Evolutionary conservation across 2,113 vertebrate genomes (phyloP), one percentile per base, ranked within the genome.

Genomic region (Setophaga kirtlandii): DNA sequence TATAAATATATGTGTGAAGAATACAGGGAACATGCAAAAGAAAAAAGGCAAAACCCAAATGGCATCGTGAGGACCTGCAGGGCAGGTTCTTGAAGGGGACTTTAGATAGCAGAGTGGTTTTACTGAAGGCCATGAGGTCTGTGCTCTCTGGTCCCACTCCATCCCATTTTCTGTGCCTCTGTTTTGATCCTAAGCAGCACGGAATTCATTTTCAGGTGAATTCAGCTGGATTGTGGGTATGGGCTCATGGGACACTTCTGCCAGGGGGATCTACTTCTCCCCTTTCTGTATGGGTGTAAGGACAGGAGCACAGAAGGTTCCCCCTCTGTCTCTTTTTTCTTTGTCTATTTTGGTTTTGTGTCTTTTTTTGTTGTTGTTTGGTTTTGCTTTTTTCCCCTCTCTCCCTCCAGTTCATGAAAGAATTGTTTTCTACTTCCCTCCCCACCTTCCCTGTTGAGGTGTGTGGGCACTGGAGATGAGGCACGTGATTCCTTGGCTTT

Each of bases 241-340:
- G 17, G 8, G 22, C 20, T 85, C 10, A 2, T 9, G 30, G 9
- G 18, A 22, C 11, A 4, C 7, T 33, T 80, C 55, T 70, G 15
- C 27, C 76, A 64, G 22, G 20, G 5, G 5, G 9, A 9, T 6
- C 6, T 33, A 3, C 6, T 65, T 73, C 63, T 18, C 28, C 1
- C 5, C 8, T 67, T 30, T 73, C 30, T 24, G 2, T 3, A 0
- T 39, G 8, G 4, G 1, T 49, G 4, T 6, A 39, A 33, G 30
- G 15, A 30, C 4, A 55, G 14, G 5, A 20, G 6, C 8, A 49
- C 18, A 46, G 2, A 8, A 13, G 1, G 1, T 42, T n/a, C 19
- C 16, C 19, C 16, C 25, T 30, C 15, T 65, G 21, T 18, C 37
- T 25, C 9, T 4, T 12, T 52, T 50, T 15, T 13, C 14, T 15